Conservation (phyloP, 2,113 vertebrate genomes). For the Anser cygnoides region DNA sequence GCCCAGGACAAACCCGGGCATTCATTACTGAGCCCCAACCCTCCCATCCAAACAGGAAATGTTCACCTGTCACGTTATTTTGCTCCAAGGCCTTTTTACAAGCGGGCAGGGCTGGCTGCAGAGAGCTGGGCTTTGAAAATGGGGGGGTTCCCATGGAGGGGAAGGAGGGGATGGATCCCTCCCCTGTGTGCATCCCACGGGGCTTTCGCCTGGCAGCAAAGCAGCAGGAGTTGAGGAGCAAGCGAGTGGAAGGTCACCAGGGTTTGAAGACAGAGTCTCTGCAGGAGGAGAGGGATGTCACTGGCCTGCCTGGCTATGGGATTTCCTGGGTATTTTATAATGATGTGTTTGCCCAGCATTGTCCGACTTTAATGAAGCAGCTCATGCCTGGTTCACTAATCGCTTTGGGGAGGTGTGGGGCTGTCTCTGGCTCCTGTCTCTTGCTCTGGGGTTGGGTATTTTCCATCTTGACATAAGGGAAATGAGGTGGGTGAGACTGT, state of each 20-base stretch:
- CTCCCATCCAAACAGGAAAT: neutral
- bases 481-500: fast-evolving
- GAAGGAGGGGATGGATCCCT: neutral
- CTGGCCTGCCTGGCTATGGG: neutral
- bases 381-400: neutral
- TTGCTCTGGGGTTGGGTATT: neutral
- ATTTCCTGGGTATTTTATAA: neutral
- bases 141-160: neutral
- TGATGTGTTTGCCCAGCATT: neutral
- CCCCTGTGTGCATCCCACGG: fast-evolving
- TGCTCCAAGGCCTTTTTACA: neutral
- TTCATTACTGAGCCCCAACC: fast-evolving
- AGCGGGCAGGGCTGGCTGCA: neutral
- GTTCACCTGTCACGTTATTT: neutral
- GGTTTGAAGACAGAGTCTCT: neutral
- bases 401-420: neutral
- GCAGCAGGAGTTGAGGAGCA: constrained; percentile 1
- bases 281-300: neutral
- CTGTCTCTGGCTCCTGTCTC: neutral
- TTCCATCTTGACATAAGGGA: neutral
- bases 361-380: neutral
- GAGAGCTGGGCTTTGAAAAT: neutral
- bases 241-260: neutral
- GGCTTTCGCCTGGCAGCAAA: neutral
- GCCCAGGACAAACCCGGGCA: neutral